Conservation (phyloP, 2,113 vertebrate species). For the Potamarius usumacintae region DNA sequence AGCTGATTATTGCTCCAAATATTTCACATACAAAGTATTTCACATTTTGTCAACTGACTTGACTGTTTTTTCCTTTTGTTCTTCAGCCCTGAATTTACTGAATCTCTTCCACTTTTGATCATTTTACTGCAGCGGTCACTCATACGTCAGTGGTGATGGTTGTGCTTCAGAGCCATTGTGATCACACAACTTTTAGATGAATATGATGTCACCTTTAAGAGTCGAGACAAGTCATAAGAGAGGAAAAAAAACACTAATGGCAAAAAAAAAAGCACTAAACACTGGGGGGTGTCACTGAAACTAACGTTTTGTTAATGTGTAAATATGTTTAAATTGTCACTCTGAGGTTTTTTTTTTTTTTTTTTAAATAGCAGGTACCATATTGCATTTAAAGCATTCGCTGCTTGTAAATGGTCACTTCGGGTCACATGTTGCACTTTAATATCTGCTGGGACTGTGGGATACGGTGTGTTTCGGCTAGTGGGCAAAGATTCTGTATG, state of each 20-base stretch:
- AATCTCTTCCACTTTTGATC: not conserved
- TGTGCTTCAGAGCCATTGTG: not conserved
- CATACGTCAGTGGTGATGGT: not conserved
- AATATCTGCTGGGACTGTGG: constrained; percentile 47
- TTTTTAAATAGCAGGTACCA: not conserved
- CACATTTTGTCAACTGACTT: not conserved
- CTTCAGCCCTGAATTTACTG: not conserved
- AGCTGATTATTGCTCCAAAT: not conserved
- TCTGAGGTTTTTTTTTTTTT: not conserved
- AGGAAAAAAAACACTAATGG: not conserved
- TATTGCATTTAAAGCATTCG: not conserved
- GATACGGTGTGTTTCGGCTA: constrained; percentile 30
- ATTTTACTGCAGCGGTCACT: not conserved
- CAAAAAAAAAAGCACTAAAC: not conserved
- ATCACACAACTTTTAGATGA: not conserved
- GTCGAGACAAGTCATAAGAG: not conserved
- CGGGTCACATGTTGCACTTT: constrained; percentile 67
- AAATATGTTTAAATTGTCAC: not conserved
- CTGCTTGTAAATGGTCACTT: constrained; percentile 29
- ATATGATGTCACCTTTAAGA: not conserved
- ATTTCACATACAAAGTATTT: not conserved
- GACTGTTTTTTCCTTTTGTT: not conserved
- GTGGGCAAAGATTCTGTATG: constrained; percentile 16
- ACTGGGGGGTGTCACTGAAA: not conserved
- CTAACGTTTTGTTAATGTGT: not conserved